Conservation (phyloP, 2,888 invertebrate species). For the Rotaria magnacalcarata region DNA sequence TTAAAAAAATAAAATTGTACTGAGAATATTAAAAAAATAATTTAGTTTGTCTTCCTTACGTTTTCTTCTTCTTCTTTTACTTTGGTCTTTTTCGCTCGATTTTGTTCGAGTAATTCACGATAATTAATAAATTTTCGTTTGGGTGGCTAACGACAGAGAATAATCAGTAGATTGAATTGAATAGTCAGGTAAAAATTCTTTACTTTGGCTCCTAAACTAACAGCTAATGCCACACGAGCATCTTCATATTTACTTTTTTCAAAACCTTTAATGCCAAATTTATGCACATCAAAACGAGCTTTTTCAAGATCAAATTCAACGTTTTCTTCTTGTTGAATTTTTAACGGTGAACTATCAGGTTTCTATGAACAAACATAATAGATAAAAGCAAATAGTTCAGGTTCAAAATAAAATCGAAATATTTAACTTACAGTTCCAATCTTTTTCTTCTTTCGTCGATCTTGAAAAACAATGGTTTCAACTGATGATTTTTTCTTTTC, state of each 20-base stretch:
- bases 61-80: conserved; percentile 20
- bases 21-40: no score
- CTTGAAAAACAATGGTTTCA: conserved; percentile 11
- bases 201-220: conserved; percentile 75
- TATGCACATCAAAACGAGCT: conserved; percentile 75
- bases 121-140: conserved; percentile 24
- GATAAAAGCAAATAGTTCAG: background rate
- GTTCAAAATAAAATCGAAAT: background rate
- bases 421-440: background rate
- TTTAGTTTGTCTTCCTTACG: background rate
- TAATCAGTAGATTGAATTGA: no score
- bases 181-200: background rate
- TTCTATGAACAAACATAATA: background rate
- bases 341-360: background rate
- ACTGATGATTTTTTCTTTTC: background rate
- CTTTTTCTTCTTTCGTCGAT: background rate
- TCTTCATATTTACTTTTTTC: conserved; percentile 69
- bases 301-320: conserved; percentile 68
- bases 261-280: conserved; percentile 76
- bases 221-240: conserved; percentile 72
- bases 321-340: background rate
- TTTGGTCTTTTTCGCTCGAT: background rate
- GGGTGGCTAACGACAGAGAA: background rate
- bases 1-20: no score
- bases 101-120: conserved; percentile 21